A percentile compares a stretch with the other conserved stretches of the same genome.
phyloP scores from a whole-genome alignment of 1,140 invertebrate species.

The Kradibia gibbosae region DNA sequence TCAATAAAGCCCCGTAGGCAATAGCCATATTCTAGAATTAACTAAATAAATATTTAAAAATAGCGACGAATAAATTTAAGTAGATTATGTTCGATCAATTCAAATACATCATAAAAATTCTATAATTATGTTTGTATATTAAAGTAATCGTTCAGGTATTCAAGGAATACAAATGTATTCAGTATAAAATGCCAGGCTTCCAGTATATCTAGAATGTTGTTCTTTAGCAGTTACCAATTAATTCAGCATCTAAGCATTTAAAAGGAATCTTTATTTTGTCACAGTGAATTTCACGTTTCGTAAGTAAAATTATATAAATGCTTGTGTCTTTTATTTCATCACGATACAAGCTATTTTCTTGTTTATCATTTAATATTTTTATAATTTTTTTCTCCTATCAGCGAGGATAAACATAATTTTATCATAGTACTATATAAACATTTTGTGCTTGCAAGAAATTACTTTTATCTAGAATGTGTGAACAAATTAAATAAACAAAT shows the following conservation, averaged over 20 bases:
- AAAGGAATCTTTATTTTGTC: not conserved
- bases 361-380: not conserved
- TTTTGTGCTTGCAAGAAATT: not conserved
- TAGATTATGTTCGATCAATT: too few species aligned
- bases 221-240: not conserved
- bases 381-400: not conserved
- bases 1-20: too few species aligned
- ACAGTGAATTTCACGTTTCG: not conserved
- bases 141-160: too few species aligned
- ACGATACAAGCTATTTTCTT: not conserved
- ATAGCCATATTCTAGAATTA: too few species aligned
- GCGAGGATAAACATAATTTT: not conserved
- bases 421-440: not conserved
- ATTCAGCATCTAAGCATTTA: not conserved
- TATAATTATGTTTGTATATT: too few species aligned
- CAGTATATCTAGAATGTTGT: not conserved
- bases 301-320: not conserved
- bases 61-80: too few species aligned
- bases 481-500: too few species aligned
- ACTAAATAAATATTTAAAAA: too few species aligned
- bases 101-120: too few species aligned
- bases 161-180: not conserved
- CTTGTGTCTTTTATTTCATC: not conserved
- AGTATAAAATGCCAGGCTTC: not conserved
- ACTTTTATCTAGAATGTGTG: too few species aligned